Base-by-base conservation (phyloP, 1,140 invertebrate species). In the Steinernema khuongi region DNA sequence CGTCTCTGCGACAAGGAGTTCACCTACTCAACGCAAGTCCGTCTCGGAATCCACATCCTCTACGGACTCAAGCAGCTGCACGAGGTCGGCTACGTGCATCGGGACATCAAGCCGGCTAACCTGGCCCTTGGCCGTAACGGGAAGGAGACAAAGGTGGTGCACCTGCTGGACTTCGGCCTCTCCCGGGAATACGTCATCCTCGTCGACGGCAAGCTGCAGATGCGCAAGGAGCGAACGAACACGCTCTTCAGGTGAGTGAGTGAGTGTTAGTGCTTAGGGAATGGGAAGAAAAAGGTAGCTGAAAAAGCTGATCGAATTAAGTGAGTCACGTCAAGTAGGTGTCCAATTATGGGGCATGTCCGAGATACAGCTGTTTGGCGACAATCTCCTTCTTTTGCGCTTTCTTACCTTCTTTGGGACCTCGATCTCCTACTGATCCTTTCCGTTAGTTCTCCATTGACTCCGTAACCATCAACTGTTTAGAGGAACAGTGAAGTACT, bases 141-240 rank as follows among this genome's bases (percentile, higher is more conserved):
- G 7, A 41, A 41, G 7, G 71, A 72, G 1, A 44, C 71, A 1
- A 28, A 74, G 18, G 36, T 80, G 77, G 94, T 99, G 2, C 98
- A 94, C 87, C 98, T 99, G 94, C 88, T 99, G 80, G 96, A 99
- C 88, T 99, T 98, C 88, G 96, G 96, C 28, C 87, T 99, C 44
- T 95, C 96, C 28, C 89, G 96, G 11, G 95, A 99, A 87, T 99
- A 96, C 67, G 44, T 80, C 1, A 43, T 69, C 18, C 22, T 31
- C 1, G 36, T n/a, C 36, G 36, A 94, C 70, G 91, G 92, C 30
- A 91, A 91, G 7, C 94, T 94, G 0, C 93, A 96, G 84, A 94
- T 98, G 0, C 88, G 96, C 68, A 92, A 94, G 73, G 94, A 96
- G 0, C 88, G 96, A 69, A 91, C 92, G n/a, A 94, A 94, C 19